Conservation (phyloP, 1,140 invertebrate genomes). For the Alviniconcha marisindica region DNA sequence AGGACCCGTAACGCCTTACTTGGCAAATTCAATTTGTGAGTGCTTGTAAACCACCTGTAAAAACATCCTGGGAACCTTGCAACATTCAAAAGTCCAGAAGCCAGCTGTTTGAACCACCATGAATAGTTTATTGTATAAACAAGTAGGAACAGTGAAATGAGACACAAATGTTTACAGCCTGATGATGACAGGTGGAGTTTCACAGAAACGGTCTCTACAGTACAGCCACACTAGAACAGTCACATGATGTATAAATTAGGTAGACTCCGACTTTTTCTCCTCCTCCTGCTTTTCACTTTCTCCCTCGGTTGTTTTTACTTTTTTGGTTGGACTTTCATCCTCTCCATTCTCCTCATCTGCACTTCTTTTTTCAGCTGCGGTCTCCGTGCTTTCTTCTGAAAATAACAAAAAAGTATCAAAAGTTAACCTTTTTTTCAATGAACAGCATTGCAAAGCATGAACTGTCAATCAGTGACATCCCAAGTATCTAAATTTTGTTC, state of each 20-base stretch:
- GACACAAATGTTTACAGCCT: conserved; percentile 38
- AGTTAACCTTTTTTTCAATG: no score
- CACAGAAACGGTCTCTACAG: conserved; percentile 27
- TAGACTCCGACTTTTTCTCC: conserved; percentile 32
- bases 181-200: conserved; percentile 16
- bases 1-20: no score
- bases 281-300: conserved; percentile 31
- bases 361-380: conserved; percentile 54
- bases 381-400: conserved; percentile 38
- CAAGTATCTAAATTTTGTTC: no score
- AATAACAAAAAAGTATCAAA: no score
- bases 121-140: conserved; percentile 34
- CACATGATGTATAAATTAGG: conserved; percentile 32
- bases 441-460: no score
- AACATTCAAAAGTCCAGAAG: neutral
- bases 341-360: conserved; percentile 56
- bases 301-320: conserved; percentile 55
- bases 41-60: no score
- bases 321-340: conserved; percentile 60
- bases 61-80: no score
- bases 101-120: neutral
- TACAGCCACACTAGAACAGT: conserved; percentile 20
- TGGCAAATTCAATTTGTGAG: no score
- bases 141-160: conserved; percentile 27
- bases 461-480: no score